Evolutionary conservation across 35 echinoderm and acorn worm genomes (phyloP), one percentile per base, ranked within the genome.

Genomic region (Strongylocentrotus purpuratus): DNA sequence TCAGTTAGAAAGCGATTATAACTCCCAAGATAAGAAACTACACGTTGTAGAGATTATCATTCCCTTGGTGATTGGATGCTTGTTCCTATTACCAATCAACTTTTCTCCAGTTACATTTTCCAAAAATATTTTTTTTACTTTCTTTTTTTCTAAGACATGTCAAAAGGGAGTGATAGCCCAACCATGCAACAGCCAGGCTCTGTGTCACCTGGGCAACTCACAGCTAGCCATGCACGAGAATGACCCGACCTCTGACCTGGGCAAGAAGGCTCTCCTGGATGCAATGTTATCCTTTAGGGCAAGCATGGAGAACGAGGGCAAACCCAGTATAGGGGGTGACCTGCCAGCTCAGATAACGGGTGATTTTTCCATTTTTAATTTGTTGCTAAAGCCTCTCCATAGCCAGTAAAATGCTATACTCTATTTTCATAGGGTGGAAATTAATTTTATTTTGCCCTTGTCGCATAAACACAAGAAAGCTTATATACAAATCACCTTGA

Each of bases 101-200:
- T 2, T 59, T 59, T 11, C 11, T 59, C 17, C 50, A 55, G 35
- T 55, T 55, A 55, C 11, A 59, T 59, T 59, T 17, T 59, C 17
- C 11, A 59, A 10, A 8, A 55, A 14, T 59, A 59, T 78, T 2
- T 78, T 7, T 31, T 41, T 89, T 89, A 25, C 33, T 10, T 46
- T 46, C 33, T 28, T 46, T 45, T 45, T 9, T 11, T 13, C 87
- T 45, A 55, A 99, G 98, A 99, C 97, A 0, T 99, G 98, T 94
- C 95, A 99, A 85, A 99, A 95, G 92, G 98, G 98, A 61, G 98
- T 99, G 94, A 99, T 97, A 71, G 95, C 97, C 61, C 98, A 99
- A 78, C 97, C 98, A 60, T 95, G 94, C 46, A 97, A 95, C 85
- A 99, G 98, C 88, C 95, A 99, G 86, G 93, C 96, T n/a, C 94